Evolutionary conservation across 1,140 invertebrate species (phyloP), one percentile per base, ranked within the genome.

Genomic region (Meloidogyne chitwoodi): DNA sequence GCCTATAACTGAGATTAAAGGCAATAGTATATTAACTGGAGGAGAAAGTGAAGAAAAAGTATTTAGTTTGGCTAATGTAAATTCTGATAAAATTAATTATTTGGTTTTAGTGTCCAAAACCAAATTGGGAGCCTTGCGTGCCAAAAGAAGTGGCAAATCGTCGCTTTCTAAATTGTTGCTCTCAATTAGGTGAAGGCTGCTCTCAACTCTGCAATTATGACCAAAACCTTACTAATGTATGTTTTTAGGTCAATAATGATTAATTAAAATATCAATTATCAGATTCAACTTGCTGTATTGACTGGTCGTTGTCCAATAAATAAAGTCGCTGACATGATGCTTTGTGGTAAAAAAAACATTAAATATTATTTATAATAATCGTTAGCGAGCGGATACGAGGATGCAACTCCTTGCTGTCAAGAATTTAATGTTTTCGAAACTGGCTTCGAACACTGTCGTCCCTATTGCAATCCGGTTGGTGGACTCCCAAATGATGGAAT

Each of bases 291-390:
- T 31, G 84, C 85, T 5, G 85, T 86, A 10, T 77, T 86, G 8
- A 86, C 85, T n/a, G 85, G 85, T 75, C 82, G 86, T 41, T 86
- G 85, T 63, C 85, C 85, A 26, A 76, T 86, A 29, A 76, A 66
- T 67, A 87, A 87, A 72, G 85, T 86, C 1, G 85, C 78, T 16
- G 86, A 85, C 44, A 84, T 86, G 79, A 87, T 86, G 85, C 70
- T 87, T 68, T 87, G 84, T 65, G 85, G 84, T 27, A 83, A 78
- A 10, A 85, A 85, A 27, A 19, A 10, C 2, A n/a, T 10, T 27
- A 44, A 41, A 22, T 22, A 29, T 22, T 19, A 16, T 27, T 61
- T 26, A 22, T 22, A 44, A 6, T 70, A 22, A 61, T 27, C 31
- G 5, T 56, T 29, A 27, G 71, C 71, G 6, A 73, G 71, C 27